These are phyloP conservation scores for Amphipoea oculea DNA, from an alignment of 2,888 invertebrate genomes.

Conservation along the genomic window DNA sequence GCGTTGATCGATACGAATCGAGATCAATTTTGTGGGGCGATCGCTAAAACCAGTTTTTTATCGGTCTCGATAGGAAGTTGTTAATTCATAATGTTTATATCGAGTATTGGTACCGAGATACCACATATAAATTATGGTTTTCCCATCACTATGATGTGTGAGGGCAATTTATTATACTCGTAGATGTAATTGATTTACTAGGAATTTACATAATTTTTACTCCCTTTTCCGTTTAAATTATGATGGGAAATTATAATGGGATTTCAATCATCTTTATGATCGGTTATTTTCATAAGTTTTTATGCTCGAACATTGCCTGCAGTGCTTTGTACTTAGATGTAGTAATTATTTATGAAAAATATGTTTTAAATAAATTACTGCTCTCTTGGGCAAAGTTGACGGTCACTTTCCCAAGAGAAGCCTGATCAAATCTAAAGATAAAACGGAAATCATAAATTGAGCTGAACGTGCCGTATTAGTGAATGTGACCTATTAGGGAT, in stretches of 20 bases:
- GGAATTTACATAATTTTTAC: background rate
- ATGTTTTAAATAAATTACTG: background rate
- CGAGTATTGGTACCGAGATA: slow-evolving; percentile 32
- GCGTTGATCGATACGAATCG: slow-evolving; percentile 49
- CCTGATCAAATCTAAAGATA: background rate
- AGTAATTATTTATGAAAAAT: slow-evolving; percentile 2
- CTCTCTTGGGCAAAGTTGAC: background rate
- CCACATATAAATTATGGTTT: slow-evolving; percentile 29
- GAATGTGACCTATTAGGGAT: no score
- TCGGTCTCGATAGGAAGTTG: slow-evolving; percentile 56
- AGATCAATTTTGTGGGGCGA: slow-evolving; percentile 59
- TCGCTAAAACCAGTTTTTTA: slow-evolving; percentile 58
- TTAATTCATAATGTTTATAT: slow-evolving; percentile 49
- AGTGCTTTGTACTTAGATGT: background rate
- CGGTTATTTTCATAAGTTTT: background rate
- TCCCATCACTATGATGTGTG: slow-evolving; percentile 49
- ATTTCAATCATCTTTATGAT: background rate
- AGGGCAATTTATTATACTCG: background rate
- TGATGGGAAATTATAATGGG: background rate
- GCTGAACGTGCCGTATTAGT: no score
- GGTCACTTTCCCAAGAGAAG: background rate
- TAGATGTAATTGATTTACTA: slow-evolving; percentile 16
- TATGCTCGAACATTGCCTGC: background rate
- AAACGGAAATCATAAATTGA: background rate
- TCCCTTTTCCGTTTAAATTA: background rate